Evolutionary conservation across 2,113 vertebrate species (phyloP), one percentile per base, ranked within the genome.

Genomic region (Anhinga rufa): DNA sequence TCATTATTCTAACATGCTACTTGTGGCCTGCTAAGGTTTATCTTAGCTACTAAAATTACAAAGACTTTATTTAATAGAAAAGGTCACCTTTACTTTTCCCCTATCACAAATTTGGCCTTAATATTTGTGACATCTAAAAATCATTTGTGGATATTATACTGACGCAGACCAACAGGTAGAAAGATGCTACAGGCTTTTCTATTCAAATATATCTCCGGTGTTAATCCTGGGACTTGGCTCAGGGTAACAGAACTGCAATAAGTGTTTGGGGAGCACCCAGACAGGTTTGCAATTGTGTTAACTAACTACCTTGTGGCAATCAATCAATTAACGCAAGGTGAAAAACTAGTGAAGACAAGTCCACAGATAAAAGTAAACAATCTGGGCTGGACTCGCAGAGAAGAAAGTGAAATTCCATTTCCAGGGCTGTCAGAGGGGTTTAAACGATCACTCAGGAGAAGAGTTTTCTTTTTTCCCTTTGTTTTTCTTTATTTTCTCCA

Each of bases 371-470:
- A 48, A 96, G 90, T 93, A 95, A 97, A 95, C 79, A 96, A 77
- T 74, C 94, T 36, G 60, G 78, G 75, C 58, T 70, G 64, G 93
- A 90, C 91, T 78, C 40, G 20, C 4, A 9, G n/a, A 74, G 62
- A 12, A 74, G 89, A 93, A 89, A 91, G 93, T 57, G 78, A 96
- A 93, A 95, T 95, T 91, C 91, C 79, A 95, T 96, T 97, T 96
- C 90, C 90, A 97, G 78, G 42, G 36, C 57, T 96, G 96, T 94
- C 96, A 95, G 86, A 84, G 55, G 36, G 81, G 74, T 82, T 94
- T 95, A 95, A 96, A 93, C 36, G 1, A 97, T 95, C 96, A 96
- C 71, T 91, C 89, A 78, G 48, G 60, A 93, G 78, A 91, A 83
- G 84, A 92, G 78, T 77, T 94, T 94, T 92, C 66, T 82, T 69